Evolutionary conservation across 1,140 invertebrate genomes (phyloP), one percentile per base, ranked within the genome.

Genomic region (Cotesia glomerata): DNA sequence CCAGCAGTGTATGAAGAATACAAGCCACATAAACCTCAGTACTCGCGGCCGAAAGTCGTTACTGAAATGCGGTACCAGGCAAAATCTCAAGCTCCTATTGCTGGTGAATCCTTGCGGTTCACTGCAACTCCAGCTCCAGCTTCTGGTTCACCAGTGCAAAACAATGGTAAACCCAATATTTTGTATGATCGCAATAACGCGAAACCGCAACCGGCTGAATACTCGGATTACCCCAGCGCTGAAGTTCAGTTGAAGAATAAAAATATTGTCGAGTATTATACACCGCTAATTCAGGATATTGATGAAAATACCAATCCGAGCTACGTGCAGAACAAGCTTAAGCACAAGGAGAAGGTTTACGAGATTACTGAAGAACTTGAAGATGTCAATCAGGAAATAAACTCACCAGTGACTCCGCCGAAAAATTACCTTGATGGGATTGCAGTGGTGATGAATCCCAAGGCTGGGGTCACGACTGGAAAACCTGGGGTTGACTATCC

Each of bases 401-500:
- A 75, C 66, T 71, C 80, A 8, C 54, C 74, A 4, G 69, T 69
- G 8, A 80, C 78, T 5, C 72, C 78, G 18, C 54, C 49, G 5
- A 36, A 62, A 5, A 72, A 79, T 32, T 74, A 68, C 73, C 77
- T 72, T 73, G 4, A 77, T 78, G 18, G 76, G 76, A 26, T 76
- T 75, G 35, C 70, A 54, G 75, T 77, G 7, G 79, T 80, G 9
- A 65, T 75, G 4, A 76, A 81, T 2, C 76, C 81, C 0, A 71
- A 85, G 0, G 86, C 86, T 3, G 85, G 86, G 14, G 90, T 92
- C 13, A 91, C 91, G 5, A 93, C 93, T 1, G 94, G 95, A 26
- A 89, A 90, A 71, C 91, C 95, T 1, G 92, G 94, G 14, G 84
- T 95, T 4, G 95, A 97, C 85, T 97, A 96, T 86, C 95, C 95